Percentiles rank a stretch among this genome's conserved stretches.
phyloP scores from a whole-genome alignment of 2,797 vertebrate species.

The Oreochromis grahami region DNA sequence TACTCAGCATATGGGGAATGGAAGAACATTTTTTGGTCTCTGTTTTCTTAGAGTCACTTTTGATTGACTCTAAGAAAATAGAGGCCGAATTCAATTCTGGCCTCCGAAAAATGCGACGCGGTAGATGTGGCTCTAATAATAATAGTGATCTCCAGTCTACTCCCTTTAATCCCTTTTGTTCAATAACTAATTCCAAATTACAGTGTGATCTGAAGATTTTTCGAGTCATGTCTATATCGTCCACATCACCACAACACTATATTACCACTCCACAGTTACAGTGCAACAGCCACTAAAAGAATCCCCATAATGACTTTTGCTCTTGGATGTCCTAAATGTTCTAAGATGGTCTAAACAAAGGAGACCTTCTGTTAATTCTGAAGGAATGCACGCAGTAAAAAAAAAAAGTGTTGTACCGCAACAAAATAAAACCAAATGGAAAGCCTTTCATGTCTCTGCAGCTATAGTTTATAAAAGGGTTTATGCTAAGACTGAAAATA shows the following conservation, averaged over 20 bases:
- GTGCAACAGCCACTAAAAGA: constrained; percentile 14
- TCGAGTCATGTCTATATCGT: background rate
- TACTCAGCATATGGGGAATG: constrained; percentile 35
- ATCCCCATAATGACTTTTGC: constrained; percentile 50
- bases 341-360: constrained; percentile 35
- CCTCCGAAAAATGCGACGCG: background rate
- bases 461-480: constrained; percentile 58
- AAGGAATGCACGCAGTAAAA: constrained; percentile 53
- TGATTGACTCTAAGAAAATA: no score
- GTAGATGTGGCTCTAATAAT: background rate
- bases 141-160: background rate
- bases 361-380: constrained; percentile 34
- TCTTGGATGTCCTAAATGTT: constrained; percentile 41
- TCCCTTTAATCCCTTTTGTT: background rate
- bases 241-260: background rate
- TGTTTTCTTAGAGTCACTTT: constrained; percentile 46
- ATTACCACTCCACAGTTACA: constrained; percentile 3
- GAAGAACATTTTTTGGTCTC: constrained; percentile 35
- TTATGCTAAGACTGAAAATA: constrained; percentile 67
- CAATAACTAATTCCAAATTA: background rate
- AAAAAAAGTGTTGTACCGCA: constrained; percentile 55
- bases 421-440: constrained; percentile 62
- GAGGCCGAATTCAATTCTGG: no score
- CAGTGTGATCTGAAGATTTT: background rate
- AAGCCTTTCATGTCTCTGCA: constrained; percentile 62